phyloP scores from a whole-genome alignment of 2,888 invertebrate genomes.

The Sacculina carcini region DNA sequence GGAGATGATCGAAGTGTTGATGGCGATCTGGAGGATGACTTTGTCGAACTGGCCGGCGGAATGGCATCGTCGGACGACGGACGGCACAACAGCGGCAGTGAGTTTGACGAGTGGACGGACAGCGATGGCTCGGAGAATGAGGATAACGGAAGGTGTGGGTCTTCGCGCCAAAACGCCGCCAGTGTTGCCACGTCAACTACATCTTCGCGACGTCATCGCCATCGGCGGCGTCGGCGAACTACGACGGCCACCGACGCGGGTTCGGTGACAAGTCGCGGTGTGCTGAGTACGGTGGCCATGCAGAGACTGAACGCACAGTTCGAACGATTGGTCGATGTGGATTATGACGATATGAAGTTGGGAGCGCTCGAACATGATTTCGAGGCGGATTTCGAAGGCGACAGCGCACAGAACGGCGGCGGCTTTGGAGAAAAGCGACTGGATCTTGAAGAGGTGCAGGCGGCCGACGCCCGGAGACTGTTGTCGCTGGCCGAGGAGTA shows the following conservation, averaged over 20 bases:
- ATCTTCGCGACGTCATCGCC: not conserved
- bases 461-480: not conserved
- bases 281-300: constrained; percentile 7
- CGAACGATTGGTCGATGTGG: constrained; percentile 21
- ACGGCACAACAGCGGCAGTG: constrained; percentile 4
- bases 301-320: constrained; percentile 12
- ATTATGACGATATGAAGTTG: constrained; percentile 21
- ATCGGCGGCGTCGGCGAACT: too few relatives aligned
- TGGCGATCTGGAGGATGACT: constrained; percentile 75
- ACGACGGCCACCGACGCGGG: too few relatives aligned
- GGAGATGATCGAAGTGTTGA: too few relatives aligned
- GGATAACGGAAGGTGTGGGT: not conserved
- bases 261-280: not conserved
- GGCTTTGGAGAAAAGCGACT: too few relatives aligned
- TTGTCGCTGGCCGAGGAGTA: not conserved
- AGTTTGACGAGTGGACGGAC: constrained; percentile 20
- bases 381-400: too few relatives aligned
- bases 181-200: not conserved
- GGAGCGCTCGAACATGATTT: not conserved
- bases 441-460: not conserved
- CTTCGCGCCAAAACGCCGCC: not conserved
- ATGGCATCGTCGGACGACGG: too few relatives aligned
- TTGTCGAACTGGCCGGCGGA: constrained; percentile 51
- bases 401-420: too few relatives aligned
- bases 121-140: constrained; percentile 5